Evolutionary conservation across 1,140 invertebrate species (phyloP).

Genomic region (Tetramorium parvispinum): DNA sequence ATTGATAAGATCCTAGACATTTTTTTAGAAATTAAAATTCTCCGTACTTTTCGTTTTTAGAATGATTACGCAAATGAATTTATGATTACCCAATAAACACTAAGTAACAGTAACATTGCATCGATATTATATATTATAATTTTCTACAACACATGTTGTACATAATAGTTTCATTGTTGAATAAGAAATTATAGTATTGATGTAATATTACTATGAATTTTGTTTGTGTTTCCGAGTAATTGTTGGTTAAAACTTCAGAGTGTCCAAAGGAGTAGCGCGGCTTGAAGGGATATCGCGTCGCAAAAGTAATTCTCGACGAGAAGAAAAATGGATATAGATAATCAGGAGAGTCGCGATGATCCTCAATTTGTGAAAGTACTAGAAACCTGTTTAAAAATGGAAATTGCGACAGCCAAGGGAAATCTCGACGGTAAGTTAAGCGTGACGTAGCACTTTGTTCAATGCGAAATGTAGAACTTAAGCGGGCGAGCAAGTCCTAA

Average conservation of each 20-base stretch:
- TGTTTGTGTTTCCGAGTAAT: too few species aligned
- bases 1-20: not conserved
- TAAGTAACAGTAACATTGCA: too few species aligned
- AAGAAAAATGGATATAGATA: slow-evolving; percentile 37
- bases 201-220: too few species aligned
- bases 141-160: too few species aligned
- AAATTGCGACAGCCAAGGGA: slow-evolving; percentile 5
- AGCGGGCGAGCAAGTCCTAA: not conserved
- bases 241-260: not conserved
- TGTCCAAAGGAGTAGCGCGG: not conserved
- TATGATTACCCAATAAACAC: not conserved
- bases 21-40: not conserved
- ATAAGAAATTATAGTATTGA: too few species aligned
- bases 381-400: slow-evolving; percentile 50
- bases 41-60: not conserved
- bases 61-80: not conserved
- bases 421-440: slow-evolving; percentile 20
- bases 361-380: slow-evolving; percentile 60
- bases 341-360: slow-evolving; percentile 33
- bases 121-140: too few species aligned
- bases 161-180: too few species aligned
- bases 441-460: not conserved
- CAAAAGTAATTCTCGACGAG: not conserved
- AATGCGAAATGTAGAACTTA: not conserved
- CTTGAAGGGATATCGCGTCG: not conserved